Base-by-base conservation (phyloP, 2,888 invertebrate genomes). In the Drosophila meridiana region DNA sequence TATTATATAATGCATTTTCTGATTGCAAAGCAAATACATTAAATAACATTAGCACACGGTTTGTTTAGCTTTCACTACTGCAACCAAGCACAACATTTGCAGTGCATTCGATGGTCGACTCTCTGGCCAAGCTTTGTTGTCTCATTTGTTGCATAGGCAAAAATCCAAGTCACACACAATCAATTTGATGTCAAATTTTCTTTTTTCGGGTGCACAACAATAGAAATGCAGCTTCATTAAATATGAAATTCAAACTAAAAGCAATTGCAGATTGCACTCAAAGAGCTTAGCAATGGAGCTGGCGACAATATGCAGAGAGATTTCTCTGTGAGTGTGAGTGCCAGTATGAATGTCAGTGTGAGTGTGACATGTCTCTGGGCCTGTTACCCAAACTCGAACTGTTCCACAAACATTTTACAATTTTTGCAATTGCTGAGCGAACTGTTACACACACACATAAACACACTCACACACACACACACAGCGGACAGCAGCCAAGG, bases 241-340 rank as follows among this genome's bases (percentile, higher is more conserved):
- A 85, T 84, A 87, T 84, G 79, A 82, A 82, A 80, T 80, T 79
- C 89, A 68, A 88, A 81, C 87, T 87, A 89, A 87, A 87, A 87
- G 89, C 83, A 70, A 86, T 62, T 67, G 77, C 72, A 89, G 78
- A 70, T 73, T 71, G 87, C 68, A 72, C 53, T 69, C 75, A 66
- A 69, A 63, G 50, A 42, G 38, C 40, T 32, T 28, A 43, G 70
- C 56, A 47, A 47, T 34, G 38, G 42, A 30, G 26, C 9, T 56
- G 56, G 56, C 40, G 48, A 76, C 80, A 66, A 58, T 50, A 62
- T 68, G 36, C 63, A 53, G 40, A 20, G 20, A 20, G 72, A 52
- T 68, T 26, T 36, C 13, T 38, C 26, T 28, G 13, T 20, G 60
- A 43, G 52, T 68, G 58, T 38, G 43, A 57, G 60, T 60, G 53